Conservation (phyloP, 2,888 invertebrate genomes). For the Megaustenia siamemsis region DNA sequence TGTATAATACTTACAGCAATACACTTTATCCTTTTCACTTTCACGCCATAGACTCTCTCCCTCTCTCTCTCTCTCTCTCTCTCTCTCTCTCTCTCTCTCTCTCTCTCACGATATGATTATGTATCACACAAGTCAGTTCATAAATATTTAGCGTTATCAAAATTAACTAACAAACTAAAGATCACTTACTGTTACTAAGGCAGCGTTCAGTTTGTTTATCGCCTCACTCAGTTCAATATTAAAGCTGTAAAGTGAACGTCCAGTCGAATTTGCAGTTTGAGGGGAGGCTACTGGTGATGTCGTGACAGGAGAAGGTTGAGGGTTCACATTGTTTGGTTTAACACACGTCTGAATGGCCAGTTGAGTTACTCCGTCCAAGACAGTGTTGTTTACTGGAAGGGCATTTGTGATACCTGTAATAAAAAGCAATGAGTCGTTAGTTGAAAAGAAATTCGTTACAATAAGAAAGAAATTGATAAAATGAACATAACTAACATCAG, state of each 20-base stretch:
- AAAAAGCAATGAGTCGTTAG: no score
- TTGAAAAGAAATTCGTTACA: no score
- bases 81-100: conserved; percentile 55
- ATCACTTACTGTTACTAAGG: not conserved
- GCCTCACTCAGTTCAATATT: not conserved
- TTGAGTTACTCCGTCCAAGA: not conserved
- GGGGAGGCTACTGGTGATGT: not conserved
- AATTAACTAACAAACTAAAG: no score
- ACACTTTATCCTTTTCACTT: conserved; percentile 52
- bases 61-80: conserved; percentile 53
- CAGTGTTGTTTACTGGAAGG: not conserved
- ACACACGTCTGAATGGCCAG: not conserved
- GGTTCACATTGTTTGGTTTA: not conserved
- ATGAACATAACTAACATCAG: no score
- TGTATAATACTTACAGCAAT: not conserved
- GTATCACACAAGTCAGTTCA: no score
- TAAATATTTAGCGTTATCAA: no score
- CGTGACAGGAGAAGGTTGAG: not conserved
- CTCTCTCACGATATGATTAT: conserved; percentile 34
- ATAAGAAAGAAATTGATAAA: no score
- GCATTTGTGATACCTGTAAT: not conserved
- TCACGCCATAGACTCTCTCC: conserved; percentile 55
- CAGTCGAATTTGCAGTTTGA: not conserved
- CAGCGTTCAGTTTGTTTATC: not conserved
- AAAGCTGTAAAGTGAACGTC: not conserved